phyloP scores from a whole-genome alignment of 2,113 vertebrate genomes.

The Coptodon bakossiorum region DNA sequence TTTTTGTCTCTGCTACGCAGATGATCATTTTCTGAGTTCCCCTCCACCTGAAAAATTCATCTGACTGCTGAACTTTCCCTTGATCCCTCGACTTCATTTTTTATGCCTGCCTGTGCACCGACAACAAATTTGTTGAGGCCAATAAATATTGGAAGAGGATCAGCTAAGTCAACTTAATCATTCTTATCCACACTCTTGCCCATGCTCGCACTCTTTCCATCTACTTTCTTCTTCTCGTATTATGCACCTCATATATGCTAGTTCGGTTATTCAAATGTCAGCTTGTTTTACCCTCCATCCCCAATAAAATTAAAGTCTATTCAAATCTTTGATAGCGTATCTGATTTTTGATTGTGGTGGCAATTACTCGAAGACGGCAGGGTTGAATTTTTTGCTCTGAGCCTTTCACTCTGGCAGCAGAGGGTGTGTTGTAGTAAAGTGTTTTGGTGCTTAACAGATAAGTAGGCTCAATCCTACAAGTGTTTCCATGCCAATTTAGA shows the following conservation, averaged over 20 bases:
- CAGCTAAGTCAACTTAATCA: background rate
- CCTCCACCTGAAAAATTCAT: background rate
- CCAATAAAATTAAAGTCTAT: background rate
- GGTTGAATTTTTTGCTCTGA: background rate
- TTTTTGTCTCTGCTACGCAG: background rate
- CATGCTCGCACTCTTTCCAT: background rate
- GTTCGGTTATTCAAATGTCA: background rate
- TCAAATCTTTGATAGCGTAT: background rate
- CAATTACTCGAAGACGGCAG: background rate
- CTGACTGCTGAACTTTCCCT: background rate
- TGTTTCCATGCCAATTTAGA: slow-evolving; percentile 1
- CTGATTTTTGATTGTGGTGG: background rate
- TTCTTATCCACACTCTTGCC: background rate
- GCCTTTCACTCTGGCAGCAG: background rate
- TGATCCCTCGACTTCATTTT: background rate
- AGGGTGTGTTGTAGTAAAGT: background rate
- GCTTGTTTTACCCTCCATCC: background rate
- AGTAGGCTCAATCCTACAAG: background rate
- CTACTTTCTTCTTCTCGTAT: background rate
- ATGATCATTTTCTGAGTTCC: background rate
- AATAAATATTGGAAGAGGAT: slow-evolving; percentile 1
- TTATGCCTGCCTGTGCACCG: background rate
- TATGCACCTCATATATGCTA: background rate
- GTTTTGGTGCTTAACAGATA: background rate
- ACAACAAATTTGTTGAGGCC: background rate